Conservation (phyloP, 2,888 invertebrate genomes). For the Drosophila yooni region DNA sequence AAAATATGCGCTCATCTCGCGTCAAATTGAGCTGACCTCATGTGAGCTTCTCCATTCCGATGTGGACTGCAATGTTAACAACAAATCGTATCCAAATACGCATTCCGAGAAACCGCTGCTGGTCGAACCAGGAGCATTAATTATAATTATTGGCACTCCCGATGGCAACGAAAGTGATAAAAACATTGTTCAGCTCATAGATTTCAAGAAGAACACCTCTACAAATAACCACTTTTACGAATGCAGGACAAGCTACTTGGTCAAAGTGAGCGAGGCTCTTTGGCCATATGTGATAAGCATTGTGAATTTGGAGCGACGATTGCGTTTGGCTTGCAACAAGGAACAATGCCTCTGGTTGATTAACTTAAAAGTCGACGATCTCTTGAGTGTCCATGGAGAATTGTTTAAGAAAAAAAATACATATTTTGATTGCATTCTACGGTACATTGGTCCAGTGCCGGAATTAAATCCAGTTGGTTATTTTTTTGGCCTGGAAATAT, state of each 20-base stretch:
- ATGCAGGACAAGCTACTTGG: slow-evolving; percentile 69
- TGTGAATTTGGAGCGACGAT: slow-evolving; percentile 85
- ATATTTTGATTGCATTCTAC: slow-evolving; percentile 83
- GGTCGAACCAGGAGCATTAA: slow-evolving; percentile 65
- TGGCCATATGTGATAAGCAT: slow-evolving; percentile 87
- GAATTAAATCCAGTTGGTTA: slow-evolving; percentile 86
- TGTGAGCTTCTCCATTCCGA: slow-evolving; percentile 37
- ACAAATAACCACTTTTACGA: slow-evolving; percentile 78
- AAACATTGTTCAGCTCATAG: slow-evolving; percentile 75
- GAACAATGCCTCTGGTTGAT: slow-evolving; percentile 85
- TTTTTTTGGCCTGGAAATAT: slow-evolving; percentile 87
- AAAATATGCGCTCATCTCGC: slow-evolving; percentile 67
- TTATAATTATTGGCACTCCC: slow-evolving; percentile 62
- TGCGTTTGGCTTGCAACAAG: slow-evolving; percentile 84
- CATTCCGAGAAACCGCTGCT: slow-evolving; percentile 29
- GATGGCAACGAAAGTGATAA: slow-evolving; percentile 48
- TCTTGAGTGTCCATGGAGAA: slow-evolving; percentile 85
- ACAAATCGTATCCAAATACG: slow-evolving; percentile 18
- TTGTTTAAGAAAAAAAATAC: slow-evolving; percentile 62
- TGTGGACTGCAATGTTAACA: slow-evolving; percentile 18
- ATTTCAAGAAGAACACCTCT: slow-evolving; percentile 63
- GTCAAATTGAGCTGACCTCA: slow-evolving; percentile 49
- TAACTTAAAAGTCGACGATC: slow-evolving; percentile 69
- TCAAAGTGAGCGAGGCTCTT: slow-evolving; percentile 78
- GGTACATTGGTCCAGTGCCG: slow-evolving; percentile 86